Percentiles rank a stretch among this genome's conserved stretches.
Evolutionary conservation across 2,113 vertebrate species (phyloP).

Genomic region (Erythrocercus mccallii): DNA sequence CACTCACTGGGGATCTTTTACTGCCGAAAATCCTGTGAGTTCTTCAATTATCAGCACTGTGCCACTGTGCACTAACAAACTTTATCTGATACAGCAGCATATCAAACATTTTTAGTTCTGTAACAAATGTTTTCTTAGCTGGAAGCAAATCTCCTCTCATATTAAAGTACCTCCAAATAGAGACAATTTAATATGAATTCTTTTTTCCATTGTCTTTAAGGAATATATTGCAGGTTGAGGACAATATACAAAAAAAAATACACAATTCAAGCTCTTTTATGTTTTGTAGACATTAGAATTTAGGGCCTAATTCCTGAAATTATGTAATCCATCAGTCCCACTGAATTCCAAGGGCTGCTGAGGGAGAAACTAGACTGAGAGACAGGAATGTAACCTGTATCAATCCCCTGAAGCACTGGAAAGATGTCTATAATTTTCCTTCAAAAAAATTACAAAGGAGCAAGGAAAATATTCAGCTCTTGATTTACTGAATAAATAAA

Average conservation of each 20-base stretch:
- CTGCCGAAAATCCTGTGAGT: neutral
- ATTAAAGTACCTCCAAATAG: neutral
- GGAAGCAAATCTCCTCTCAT: neutral
- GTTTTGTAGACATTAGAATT: neutral
- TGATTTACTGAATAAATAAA: neutral
- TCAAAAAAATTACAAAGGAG: neutral
- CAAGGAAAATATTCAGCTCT: neutral
- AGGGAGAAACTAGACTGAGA: neutral
- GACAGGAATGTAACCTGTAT: neutral
- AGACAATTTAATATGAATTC: neutral
- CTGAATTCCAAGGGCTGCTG: neutral
- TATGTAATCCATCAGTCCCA: neutral
- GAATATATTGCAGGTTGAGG: neutral
- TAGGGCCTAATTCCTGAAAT: neutral
- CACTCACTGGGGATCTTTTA: neutral
- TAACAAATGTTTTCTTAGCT: slow-evolving; percentile 22
- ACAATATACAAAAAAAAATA: too few relatives aligned
- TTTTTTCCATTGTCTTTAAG: neutral
- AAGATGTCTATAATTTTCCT: neutral
- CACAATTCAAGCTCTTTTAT: neutral
- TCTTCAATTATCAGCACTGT: neutral
- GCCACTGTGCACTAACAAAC: neutral
- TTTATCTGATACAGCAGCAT: neutral
- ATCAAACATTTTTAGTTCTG: neutral
- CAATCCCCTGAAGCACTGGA: neutral